Conservation (phyloP, 2,888 invertebrate species). For the Tiliacea aurago region DNA sequence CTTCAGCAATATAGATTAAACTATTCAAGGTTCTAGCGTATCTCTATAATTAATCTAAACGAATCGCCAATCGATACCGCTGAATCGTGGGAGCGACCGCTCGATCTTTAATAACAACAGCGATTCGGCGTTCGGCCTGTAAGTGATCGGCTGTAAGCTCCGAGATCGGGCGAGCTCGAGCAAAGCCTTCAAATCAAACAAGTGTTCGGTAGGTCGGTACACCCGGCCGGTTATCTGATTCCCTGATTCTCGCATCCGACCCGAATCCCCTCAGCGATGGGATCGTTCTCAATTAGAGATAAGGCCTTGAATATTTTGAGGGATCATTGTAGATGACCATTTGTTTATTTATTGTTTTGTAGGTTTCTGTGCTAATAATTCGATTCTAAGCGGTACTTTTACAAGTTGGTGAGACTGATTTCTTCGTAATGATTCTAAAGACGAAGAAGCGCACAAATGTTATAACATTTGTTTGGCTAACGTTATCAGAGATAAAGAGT, state of each 20-base stretch:
- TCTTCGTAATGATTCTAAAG: neutral
- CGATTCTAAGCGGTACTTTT: neutral
- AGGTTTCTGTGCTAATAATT: neutral
- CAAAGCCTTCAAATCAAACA: slow-evolving; percentile 81
- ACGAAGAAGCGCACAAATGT: neutral
- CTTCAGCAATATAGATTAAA: slow-evolving; percentile 53
- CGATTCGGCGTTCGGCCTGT: slow-evolving; percentile 66
- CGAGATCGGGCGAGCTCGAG: slow-evolving; percentile 54
- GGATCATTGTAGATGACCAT: slow-evolving; percentile 68
- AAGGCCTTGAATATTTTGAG: slow-evolving; percentile 71
- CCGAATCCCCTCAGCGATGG: slow-evolving; percentile 66
- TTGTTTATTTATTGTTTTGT: slow-evolving; percentile 59
- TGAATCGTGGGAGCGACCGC: slow-evolving; percentile 43
- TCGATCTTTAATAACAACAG: slow-evolving; percentile 60
- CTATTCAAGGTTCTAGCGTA: slow-evolving; percentile 51
- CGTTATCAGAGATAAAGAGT: neutral
- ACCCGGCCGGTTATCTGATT: slow-evolving; percentile 74
- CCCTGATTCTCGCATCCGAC: slow-evolving; percentile 70
- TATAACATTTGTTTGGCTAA: neutral
- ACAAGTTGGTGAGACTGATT: neutral
- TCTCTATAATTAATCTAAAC: slow-evolving; percentile 59
- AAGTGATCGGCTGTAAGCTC: slow-evolving; percentile 75
- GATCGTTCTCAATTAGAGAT: slow-evolving; percentile 75
- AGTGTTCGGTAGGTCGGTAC: slow-evolving; percentile 78
- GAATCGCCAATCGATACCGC: slow-evolving; percentile 51